Evolutionary conservation across 2,113 vertebrate genomes (phyloP), one percentile per base, ranked within the genome.

Genomic region (Cinclus cinclus): DNA sequence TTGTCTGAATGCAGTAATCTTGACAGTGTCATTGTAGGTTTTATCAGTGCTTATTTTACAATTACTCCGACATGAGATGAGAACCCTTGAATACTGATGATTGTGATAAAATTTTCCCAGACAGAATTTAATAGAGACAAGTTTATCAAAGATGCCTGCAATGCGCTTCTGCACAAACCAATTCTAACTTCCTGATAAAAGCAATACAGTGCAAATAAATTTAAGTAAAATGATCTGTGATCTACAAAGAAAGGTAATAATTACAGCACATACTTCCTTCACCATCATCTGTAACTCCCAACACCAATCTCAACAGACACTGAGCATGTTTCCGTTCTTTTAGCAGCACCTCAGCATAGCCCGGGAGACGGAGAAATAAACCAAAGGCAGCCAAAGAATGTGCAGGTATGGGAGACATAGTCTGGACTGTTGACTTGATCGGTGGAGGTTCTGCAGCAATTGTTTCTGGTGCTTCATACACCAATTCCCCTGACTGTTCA

Each of bases 261-360:
- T 95, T 86, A 87, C 93, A 96, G 87, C 71, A 99, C 99, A 99
- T 98, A 99, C 99, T 99, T 98, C 99, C 99, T 97, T 99, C 99
- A 89, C 99, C 99, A 94, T 99, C 99, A 79, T 99, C 99, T 23
- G 99, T 99, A 95, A 99, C 99, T 47, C 99, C 99, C 95, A 99
- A 98, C 87, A 99, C 99, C 96, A 99, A 98, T 83, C 99, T 98
- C 94, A 99, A 99, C 94, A 99, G 98, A 96, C 99, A 99, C 97
- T 99, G 99, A 75, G 99, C 99, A 60, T 99, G 99, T 97, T 99
- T 99, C 96, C 99, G 98, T 98, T 99, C 99, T 98, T 99, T 99
- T 76, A 99, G 98, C 80, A 99, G 98, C 93, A 99, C 99, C 98
- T 99, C 99, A 37, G 99, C 99, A 87, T 99, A 99, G 41, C 99